Base-by-base conservation (phyloP, 1,140 invertebrate species). In the Telenomus remus region DNA sequence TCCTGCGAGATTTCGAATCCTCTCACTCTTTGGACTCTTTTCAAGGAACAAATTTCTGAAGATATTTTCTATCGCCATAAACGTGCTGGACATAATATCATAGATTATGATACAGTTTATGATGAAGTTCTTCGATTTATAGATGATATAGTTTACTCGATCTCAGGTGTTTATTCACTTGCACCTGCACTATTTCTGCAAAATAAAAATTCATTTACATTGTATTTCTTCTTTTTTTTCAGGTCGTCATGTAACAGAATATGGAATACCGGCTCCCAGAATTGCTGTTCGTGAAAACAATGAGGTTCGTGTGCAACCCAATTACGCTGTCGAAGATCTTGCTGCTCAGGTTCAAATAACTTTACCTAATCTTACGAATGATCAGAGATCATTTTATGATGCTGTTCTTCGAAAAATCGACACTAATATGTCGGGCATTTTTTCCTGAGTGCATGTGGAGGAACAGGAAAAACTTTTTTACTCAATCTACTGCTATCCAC, bases 1-100 rank as follows among this genome's bases (percentile, higher is more conserved):
- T 83, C 84, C 77, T 87, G 82, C 53, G 82, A 80, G 19, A 73
- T 82, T 76, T 85, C 82, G 35, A 82, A 81, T 12, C 79, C 82
- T 63, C 54, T 39, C 53, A 55, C 80, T 75, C 59, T 87, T 60
- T 85, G 84, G 83, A 27, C 15, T 27, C 1, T 4, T 1, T 49
- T 27, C 9, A 49, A 49, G n/a, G 48, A 49, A 2, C 3, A 2
- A 39, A 39, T 39, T 2, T 39, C 37, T 39, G 37, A 39, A 39
- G 37, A 39, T 39, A 39, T 39, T 11, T 2, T 39, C 9, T 9
- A 39, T 39, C 2, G 9, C 2, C 8, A n/a, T 9, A 9, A 39
- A 2, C 3, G 9, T 9, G n/a, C 3, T 4, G 37, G 37, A 4
- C n/a, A 11, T 39, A 9, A 39, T 39, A 1, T 39, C 3, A 9